Evolutionary conservation across 2,797 vertebrate genomes (phyloP), one percentile per base, ranked within the genome.

Genomic region (Buceros bicornis): DNA sequence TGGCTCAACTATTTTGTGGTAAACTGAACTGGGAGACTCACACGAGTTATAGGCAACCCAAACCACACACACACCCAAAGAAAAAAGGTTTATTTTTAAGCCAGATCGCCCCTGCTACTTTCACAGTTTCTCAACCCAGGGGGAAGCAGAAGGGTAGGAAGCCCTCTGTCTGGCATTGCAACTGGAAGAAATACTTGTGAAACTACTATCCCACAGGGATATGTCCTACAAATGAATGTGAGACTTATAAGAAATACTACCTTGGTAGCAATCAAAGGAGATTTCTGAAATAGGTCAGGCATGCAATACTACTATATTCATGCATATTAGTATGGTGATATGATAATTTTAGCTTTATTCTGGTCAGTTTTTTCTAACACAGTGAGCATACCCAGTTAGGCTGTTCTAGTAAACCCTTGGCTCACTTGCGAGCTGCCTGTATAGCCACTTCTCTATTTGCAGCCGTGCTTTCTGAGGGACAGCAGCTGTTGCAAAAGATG

Each of bases 401-500:
- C 57, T 48, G 22, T 53, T 86, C 78, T 37, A 83, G 22, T 42
- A 83, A 87, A 92, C 40, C 56, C 17, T 61, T 81, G 50, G 20
- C 18, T 82, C 42, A 22, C 29, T 57, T 47, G 45, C 14, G 50
- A 87, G 62, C n/a, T 81, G 58, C 42, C 42, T 6, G 0, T 79
- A 53, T 8, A 89, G 35, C 8, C 43, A 61, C 47, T 88, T 82
- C 29, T 69, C 18, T 65, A 18, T 76, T 61, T 65, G 26, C 37
- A 89, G 37, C 5, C 33, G 22, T 48, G n/a, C 70, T 43, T 92
- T 62, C 58, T 83, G 50, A 67, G 33, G 22, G 50, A 64, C 16
- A 87, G 70, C 65, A 90, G 77, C 83, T 93, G 53, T 45, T 93
- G 43, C 25, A 89, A 61, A 88, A 76, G 35, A 64, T 60, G 18